Evolutionary conservation across 2,113 vertebrate species (phyloP).

Genomic region (Hippocampus comes): DNA sequence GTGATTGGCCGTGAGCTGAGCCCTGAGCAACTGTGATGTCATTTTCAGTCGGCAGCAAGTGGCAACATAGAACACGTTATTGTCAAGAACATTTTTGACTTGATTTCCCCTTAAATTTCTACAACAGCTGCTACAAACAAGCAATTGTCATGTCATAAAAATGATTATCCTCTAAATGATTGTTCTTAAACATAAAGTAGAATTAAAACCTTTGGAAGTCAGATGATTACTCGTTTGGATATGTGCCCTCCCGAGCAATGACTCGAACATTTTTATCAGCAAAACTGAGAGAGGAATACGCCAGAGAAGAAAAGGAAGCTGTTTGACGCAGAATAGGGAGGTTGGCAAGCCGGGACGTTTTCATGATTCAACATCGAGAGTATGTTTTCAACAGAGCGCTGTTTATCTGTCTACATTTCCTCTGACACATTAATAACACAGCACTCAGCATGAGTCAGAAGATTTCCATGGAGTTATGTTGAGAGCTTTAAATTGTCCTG

Average conservation of each 20-base stretch:
- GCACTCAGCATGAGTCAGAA: slow-evolving; percentile 34
- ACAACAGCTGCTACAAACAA: neutral
- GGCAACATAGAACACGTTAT: no score
- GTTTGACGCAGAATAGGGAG: slow-evolving; percentile 35
- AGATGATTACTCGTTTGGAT: slow-evolving; percentile 6
- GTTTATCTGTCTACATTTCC: slow-evolving; percentile 20
- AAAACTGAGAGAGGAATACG: neutral
- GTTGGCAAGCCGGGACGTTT: slow-evolving; percentile 19
- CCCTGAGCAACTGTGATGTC: no score
- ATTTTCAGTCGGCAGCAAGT: no score
- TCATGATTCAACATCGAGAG: slow-evolving; percentile 45
- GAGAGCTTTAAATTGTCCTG: slow-evolving; percentile 8
- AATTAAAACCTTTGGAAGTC: neutral
- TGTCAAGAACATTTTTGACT: no score
- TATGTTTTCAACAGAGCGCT: slow-evolving; percentile 27
- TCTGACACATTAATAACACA: slow-evolving; percentile 42
- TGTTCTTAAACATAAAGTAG: neutral
- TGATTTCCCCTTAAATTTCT: neutral
- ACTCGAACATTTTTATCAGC: neutral
- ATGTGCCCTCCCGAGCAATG: neutral
- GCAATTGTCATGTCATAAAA: neutral
- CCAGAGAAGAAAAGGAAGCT: slow-evolving; percentile 21
- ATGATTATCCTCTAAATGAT: neutral
- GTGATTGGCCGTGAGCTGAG: no score
- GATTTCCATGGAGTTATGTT: slow-evolving; percentile 20